Base-by-base conservation (phyloP, 1,140 invertebrate species). In the Lethrus apterus region DNA sequence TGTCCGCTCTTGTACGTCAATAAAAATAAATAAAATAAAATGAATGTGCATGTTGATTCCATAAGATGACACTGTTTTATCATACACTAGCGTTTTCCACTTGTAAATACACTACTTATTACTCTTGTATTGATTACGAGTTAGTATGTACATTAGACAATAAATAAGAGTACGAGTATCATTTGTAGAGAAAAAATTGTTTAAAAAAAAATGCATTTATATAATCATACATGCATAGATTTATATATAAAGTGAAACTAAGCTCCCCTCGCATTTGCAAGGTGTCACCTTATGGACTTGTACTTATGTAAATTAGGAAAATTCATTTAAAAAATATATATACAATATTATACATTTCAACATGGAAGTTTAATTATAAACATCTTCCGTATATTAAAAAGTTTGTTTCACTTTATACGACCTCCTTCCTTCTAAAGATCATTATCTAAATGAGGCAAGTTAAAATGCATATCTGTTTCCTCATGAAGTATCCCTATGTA, bases 1-100 rank as follows among this genome's bases (percentile, higher is more conserved):
- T 61, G 57, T 63, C 58, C 52, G 54, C 58, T 48, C 57, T 60
- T 62, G 59, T 62, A 42, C 18, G 40, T 42, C 49, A 44, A 51
- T 51, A 48, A 50, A 51, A 42, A 38, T 11, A n/a, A 34, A 34
- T 23, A 43, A 30, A 31, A 11, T 15, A 24, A 42, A 42, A 42
- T 54, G 51, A 56, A 53, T 56, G 51, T 60, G 56, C 51, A 58
- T 42, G 44, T 51, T 29, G 17, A 47, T 38, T 56, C 56, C 48
- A 51, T 50, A 52, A 50, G 53, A 50, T 51, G 49, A 47, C 36
- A 42, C 44, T 38, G 14, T 29, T 7, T 43, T n/a, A n/a, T n/a
- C n/a, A n/a, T n/a, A n/a, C n/a, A n/a, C n/a, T n/a, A n/a, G n/a
- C n/a, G n/a, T n/a, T n/a, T n/a, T n/a, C n/a, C n/a, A n/a, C n/a